phyloP scores from a whole-genome alignment of 2,113 vertebrate species.

The Notarius quadriscutis region DNA sequence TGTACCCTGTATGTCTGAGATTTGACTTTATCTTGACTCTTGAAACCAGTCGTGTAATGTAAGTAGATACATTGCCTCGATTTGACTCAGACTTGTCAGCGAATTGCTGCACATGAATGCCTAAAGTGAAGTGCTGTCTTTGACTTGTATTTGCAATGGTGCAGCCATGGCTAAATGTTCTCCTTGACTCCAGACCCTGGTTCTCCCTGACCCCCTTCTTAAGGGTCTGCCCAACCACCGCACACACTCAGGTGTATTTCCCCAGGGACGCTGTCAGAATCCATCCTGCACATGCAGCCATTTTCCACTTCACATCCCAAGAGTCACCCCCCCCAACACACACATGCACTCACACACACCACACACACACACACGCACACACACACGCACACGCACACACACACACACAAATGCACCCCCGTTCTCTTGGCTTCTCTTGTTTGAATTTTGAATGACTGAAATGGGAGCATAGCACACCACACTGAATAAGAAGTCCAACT shows the following conservation, averaged over 20 bases:
- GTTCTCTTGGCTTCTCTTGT: neutral
- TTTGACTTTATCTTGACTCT: neutral
- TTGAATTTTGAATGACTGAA: slow-evolving; percentile 32
- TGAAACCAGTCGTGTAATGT: neutral
- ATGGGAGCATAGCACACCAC: slow-evolving; percentile 5
- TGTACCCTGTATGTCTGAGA: neutral
- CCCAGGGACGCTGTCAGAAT: slow-evolving; percentile 58
- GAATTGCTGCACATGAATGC: neutral
- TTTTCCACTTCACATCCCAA: slow-evolving; percentile 57
- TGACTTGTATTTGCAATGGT: slow-evolving; percentile 36
- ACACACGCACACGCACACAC: neutral
- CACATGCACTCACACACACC: slow-evolving; percentile 24
- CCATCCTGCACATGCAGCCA: slow-evolving; percentile 54
- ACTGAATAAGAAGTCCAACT: slow-evolving; percentile 46
- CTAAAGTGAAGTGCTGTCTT: neutral
- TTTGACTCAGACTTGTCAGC: slow-evolving; percentile 6
- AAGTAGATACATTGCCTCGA: neutral
- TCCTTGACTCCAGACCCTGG: slow-evolving; percentile 35
- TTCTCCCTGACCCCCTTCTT: slow-evolving; percentile 36
- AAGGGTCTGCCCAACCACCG: slow-evolving; percentile 33
- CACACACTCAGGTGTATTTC: slow-evolving; percentile 65
- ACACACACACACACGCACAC: slow-evolving; percentile 24
- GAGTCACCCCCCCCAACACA: slow-evolving; percentile 31
- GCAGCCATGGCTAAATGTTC: slow-evolving; percentile 42
- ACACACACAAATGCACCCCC: neutral